These are phyloP conservation scores for Anthophora plumipes DNA, from an alignment of 2,888 invertebrate species.

Conservation along the genomic window DNA sequence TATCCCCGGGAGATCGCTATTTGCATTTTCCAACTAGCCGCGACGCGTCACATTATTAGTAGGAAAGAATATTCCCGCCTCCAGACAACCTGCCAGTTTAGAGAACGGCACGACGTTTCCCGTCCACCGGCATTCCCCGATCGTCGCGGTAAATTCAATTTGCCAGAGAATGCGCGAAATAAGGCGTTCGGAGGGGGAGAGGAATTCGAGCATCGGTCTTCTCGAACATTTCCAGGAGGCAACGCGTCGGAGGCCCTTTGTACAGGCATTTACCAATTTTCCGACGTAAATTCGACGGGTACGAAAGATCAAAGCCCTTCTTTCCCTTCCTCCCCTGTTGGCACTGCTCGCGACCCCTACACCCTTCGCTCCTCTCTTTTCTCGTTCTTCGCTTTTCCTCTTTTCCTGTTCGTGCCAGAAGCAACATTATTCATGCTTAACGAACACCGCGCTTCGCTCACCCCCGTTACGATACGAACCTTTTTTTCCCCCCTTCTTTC, in stretches of 20 bases:
- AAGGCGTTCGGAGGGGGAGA: slow-evolving; percentile 33
- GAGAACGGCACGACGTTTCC: too few species aligned
- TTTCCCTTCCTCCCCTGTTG: too few species aligned
- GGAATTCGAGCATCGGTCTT: slow-evolving; percentile 21
- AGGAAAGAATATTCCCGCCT: too few species aligned
- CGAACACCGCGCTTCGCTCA: slow-evolving; percentile 52
- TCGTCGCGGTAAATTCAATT: slow-evolving; percentile 43
- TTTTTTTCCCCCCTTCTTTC: rapidly evolving
- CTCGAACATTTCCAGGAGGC: slow-evolving; percentile 1
- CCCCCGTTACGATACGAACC: slow-evolving; percentile 28
- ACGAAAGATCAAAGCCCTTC: slow-evolving; percentile 75
- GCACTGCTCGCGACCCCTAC: slow-evolving; percentile 4
- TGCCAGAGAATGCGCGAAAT: slow-evolving; percentile 44
- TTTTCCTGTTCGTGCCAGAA: slow-evolving; percentile 36
- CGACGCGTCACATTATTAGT: neutral
- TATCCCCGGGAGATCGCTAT: slow-evolving; percentile 51
- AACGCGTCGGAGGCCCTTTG: slow-evolving; percentile 42
- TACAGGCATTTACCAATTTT: slow-evolving; percentile 57
- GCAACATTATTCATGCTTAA: slow-evolving; percentile 77
- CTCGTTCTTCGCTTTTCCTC: slow-evolving; percentile 2
- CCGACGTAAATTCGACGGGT: slow-evolving; percentile 74
- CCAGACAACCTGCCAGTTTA: too few species aligned
- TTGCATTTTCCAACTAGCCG: slow-evolving; percentile 63
- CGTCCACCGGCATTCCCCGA: neutral
- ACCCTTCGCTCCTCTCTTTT: slow-evolving; percentile 1